Evolutionary conservation across 2,888 invertebrate species (phyloP).

Genomic region (Acleris laterana): DNA sequence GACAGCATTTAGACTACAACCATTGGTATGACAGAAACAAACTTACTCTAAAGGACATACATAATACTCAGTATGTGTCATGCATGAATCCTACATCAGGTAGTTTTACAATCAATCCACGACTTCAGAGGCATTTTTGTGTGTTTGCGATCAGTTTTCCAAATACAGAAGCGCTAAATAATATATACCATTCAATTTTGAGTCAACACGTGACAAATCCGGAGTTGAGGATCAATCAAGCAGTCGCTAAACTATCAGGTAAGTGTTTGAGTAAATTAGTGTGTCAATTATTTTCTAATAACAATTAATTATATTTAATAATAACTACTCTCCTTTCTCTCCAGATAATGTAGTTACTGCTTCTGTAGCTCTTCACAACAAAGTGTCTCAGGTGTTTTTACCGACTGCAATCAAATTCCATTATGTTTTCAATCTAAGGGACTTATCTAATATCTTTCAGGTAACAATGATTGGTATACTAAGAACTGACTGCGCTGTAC

Average conservation of each 20-base stretch:
- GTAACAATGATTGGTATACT: constrained; percentile 66
- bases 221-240: constrained; percentile 90
- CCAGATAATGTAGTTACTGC: constrained; percentile 89
- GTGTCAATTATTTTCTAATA: too few species aligned
- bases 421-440: constrained; percentile 97
- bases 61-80: constrained; percentile 98
- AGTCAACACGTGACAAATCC: constrained; percentile 93
- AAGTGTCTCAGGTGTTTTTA: constrained; percentile 93
- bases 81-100: constrained; percentile 99
- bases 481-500: too few species aligned
- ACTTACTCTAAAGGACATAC: constrained; percentile 95
- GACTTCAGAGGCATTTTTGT: constrained; percentile 95
- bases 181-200: constrained; percentile 95
- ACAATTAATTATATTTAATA: constrained; percentile 6
- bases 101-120: constrained; percentile 97
- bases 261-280: constrained; percentile 43
- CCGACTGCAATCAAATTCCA: constrained; percentile 99
- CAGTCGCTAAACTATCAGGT: constrained; percentile 87
- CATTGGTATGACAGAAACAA: constrained; percentile 96
- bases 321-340: constrained; percentile 42
- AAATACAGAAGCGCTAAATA: constrained; percentile 91
- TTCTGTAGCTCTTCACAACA: constrained; percentile 93
- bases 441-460: constrained; percentile 97
- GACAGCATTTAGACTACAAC: constrained; percentile 97
- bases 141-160: constrained; percentile 94